Evolutionary conservation across 2,113 vertebrate species (phyloP).

Genomic region (Deroptyus accipitrinus): DNA sequence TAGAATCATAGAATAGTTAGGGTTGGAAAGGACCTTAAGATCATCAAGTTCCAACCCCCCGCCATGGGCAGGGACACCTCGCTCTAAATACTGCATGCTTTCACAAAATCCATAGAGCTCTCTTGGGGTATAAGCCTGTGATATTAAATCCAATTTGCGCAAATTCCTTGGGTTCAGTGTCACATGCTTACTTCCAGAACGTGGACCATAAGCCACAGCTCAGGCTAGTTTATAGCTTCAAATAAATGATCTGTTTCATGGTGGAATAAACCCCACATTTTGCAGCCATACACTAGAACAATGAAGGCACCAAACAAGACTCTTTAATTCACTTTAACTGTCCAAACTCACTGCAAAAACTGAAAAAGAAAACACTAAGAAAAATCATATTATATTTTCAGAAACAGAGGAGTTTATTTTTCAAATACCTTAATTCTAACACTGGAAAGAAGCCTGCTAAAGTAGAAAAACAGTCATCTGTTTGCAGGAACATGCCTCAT

Average conservation of each 20-base stretch:
- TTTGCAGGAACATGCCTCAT: background rate
- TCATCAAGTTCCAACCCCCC: background rate
- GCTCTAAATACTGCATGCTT: background rate
- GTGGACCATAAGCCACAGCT: background rate
- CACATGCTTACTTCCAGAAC: background rate
- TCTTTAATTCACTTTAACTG: background rate
- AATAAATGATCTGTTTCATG: background rate
- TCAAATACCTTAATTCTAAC: background rate
- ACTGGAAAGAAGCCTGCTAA: background rate
- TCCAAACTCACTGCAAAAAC: background rate
- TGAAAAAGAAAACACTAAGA: background rate
- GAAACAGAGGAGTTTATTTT: background rate
- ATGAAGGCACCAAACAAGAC: background rate
- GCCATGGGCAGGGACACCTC: background rate
- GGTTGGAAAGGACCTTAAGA: background rate
- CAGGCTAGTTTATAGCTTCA: background rate
- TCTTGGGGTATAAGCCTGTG: background rate
- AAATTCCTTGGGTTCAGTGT: background rate
- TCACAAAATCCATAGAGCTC: background rate
- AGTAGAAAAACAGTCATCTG: background rate
- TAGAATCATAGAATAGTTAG: background rate
- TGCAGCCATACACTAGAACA: background rate
- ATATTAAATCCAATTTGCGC: background rate
- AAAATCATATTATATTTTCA: background rate
- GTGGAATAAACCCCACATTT: background rate